phyloP scores from a whole-genome alignment of 1,140 invertebrate species.

The Drosophila kanapiae region DNA sequence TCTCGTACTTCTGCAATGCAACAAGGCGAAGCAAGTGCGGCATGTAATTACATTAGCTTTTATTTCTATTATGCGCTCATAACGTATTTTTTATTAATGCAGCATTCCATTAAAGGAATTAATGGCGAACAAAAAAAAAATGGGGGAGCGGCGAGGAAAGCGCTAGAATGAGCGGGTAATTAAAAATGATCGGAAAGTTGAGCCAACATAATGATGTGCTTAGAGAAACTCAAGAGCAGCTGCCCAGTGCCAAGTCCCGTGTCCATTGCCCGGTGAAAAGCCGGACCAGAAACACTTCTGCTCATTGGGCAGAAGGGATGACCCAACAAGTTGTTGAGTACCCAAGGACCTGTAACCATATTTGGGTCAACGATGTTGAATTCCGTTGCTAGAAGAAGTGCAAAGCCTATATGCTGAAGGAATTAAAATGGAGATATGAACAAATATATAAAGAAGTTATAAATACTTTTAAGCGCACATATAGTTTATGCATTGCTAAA shows the following conservation, averaged over 20 bases:
- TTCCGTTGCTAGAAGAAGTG: slow-evolving; percentile 5
- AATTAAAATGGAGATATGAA: neutral
- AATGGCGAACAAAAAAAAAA: slow-evolving; percentile 41
- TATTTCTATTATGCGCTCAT: slow-evolving; percentile 77
- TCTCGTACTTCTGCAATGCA: slow-evolving; percentile 26
- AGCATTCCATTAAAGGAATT: slow-evolving; percentile 69
- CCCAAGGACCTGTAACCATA: slow-evolving; percentile 40
- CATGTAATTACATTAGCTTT: slow-evolving; percentile 77
- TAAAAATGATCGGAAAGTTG: slow-evolving; percentile 72
- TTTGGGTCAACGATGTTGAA: slow-evolving; percentile 39
- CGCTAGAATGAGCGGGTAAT: slow-evolving; percentile 46
- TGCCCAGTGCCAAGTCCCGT: slow-evolving; percentile 18
- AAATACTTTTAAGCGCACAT: too few relatives aligned
- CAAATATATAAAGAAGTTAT: neutral
- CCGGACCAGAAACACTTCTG: slow-evolving; percentile 24
- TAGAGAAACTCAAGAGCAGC: slow-evolving; percentile 44
- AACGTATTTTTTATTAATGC: slow-evolving; percentile 78
- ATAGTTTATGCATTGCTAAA: too few relatives aligned
- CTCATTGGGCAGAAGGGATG: slow-evolving; percentile 41
- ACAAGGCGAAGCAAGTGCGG: slow-evolving; percentile 58
- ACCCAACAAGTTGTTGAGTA: slow-evolving; percentile 47
- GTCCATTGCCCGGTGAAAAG: slow-evolving; percentile 31
- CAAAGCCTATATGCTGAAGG: neutral
- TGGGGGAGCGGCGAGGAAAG: neutral
- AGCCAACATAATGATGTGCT: slow-evolving; percentile 67